These are phyloP conservation scores for Phalacrocorax carbo DNA, from an alignment of 2,113 vertebrate genomes.

Conservation along the genomic window DNA sequence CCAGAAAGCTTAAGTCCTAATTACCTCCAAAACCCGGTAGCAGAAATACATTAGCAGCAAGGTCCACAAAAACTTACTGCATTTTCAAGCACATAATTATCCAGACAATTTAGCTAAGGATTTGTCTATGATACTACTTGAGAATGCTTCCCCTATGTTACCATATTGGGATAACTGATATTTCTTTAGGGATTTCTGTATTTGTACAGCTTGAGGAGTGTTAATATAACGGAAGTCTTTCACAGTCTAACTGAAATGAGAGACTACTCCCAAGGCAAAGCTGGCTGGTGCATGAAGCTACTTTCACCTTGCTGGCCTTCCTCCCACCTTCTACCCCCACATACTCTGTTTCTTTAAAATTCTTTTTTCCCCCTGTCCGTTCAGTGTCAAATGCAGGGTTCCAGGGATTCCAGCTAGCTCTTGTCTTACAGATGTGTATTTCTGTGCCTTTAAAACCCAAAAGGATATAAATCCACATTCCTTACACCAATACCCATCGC, in stretches of 20 bases:
- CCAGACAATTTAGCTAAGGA: not conserved
- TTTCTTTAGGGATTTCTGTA: slow-evolving; percentile 36
- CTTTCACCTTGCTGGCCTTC: not conserved
- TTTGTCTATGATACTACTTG: not conserved
- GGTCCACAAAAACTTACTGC: not conserved
- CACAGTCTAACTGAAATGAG: not conserved
- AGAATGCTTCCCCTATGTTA: not conserved
- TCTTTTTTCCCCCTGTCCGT: not conserved
- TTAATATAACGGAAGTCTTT: not conserved
- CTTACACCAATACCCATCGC: not conserved
- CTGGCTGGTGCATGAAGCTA: not conserved
- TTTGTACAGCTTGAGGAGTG: slow-evolving; percentile 10
- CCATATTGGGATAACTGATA: not conserved
- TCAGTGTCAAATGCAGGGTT: not conserved
- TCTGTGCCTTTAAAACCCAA: not conserved
- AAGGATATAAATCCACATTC: not conserved
- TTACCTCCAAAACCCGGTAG: not conserved
- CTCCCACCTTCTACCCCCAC: not conserved
- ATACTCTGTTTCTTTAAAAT: not conserved
- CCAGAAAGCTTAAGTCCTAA: not conserved
- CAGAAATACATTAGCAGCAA: not conserved
- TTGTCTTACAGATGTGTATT: not conserved
- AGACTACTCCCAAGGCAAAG: not conserved
- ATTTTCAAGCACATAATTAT: not conserved
- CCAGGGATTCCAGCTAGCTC: not conserved